These are phyloP conservation scores for Ancistrus triradiatus DNA, from an alignment of 2,113 vertebrate genomes.

Conservation along the genomic window DNA sequence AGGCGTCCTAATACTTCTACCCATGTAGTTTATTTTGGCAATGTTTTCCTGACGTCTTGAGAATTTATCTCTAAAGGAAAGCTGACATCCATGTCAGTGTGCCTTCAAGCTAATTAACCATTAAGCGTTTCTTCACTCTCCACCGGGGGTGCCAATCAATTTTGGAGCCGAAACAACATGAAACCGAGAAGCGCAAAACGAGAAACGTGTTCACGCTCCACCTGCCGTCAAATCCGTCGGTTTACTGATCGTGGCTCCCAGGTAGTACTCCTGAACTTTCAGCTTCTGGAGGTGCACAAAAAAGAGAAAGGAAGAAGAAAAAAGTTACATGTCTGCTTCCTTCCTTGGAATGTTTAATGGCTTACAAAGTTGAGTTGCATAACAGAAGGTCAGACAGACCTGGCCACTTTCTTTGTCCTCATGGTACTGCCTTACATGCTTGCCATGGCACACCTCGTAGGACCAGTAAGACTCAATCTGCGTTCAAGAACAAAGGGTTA, in stretches of 20 bases:
- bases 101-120: too few species aligned
- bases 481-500: slow-evolving; percentile 23
- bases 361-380: too few species aligned
- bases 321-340: too few species aligned
- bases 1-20: too few species aligned
- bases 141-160: too few species aligned
- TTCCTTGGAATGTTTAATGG: too few species aligned
- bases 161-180: too few species aligned
- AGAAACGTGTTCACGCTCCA: slow-evolving; percentile 50
- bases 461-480: slow-evolving; percentile 99
- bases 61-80: too few species aligned
- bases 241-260: slow-evolving; percentile 80
- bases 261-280: slow-evolving; percentile 92
- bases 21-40: too few species aligned
- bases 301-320: background rate
- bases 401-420: slow-evolving; percentile 97
- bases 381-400: slow-evolving; percentile 59
- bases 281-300: slow-evolving; percentile 75
- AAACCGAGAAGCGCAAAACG: background rate
- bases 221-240: slow-evolving; percentile 72
- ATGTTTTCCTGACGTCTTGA: too few species aligned
- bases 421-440: slow-evolving; percentile 93
- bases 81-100: too few species aligned
- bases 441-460: slow-evolving; percentile 95
- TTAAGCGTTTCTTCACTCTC: too few species aligned